Evolutionary conservation across 2,888 invertebrate species (phyloP).

Genomic region (Toxonevra muliebris): DNA sequence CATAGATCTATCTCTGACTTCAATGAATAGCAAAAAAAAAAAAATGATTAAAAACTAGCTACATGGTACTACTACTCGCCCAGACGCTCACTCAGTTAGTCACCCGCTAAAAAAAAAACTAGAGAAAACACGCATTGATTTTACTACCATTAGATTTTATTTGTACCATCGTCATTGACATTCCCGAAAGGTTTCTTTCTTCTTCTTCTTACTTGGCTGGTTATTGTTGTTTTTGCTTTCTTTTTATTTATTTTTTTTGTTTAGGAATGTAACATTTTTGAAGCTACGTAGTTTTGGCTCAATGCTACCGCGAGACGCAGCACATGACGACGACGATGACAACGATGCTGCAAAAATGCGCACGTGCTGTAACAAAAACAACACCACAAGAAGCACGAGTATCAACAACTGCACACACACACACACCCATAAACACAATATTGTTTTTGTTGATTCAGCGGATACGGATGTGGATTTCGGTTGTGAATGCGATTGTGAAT

Average conservation of each 20-base stretch:
- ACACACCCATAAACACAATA: slow-evolving; percentile 22
- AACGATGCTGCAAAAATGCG: too few relatives aligned
- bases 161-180: slow-evolving; percentile 54
- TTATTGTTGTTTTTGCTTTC: too few relatives aligned
- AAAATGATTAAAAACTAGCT: background rate
- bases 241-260: background rate
- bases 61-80: background rate
- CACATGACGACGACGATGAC: too few relatives aligned
- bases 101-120: background rate
- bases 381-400: slow-evolving; percentile 29
- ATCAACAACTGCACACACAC: slow-evolving; percentile 52
- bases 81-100: background rate
- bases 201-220: background rate
- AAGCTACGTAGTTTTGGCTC: too few relatives aligned
- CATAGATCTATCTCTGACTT: too few relatives aligned
- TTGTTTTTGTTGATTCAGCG: too few relatives aligned
- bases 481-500: too few relatives aligned
- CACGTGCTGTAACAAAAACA: slow-evolving; percentile 13
- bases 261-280: background rate
- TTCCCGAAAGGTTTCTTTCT: slow-evolving; percentile 34
- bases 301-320: slow-evolving; percentile 36
- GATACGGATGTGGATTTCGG: too few relatives aligned
- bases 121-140: slow-evolving; percentile 50
- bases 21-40: too few relatives aligned
- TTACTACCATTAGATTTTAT: slow-evolving; percentile 55